These are phyloP conservation scores for Brachionus paranguensis DNA, from an alignment of 1,140 invertebrate species.

Conservation along the genomic window DNA sequence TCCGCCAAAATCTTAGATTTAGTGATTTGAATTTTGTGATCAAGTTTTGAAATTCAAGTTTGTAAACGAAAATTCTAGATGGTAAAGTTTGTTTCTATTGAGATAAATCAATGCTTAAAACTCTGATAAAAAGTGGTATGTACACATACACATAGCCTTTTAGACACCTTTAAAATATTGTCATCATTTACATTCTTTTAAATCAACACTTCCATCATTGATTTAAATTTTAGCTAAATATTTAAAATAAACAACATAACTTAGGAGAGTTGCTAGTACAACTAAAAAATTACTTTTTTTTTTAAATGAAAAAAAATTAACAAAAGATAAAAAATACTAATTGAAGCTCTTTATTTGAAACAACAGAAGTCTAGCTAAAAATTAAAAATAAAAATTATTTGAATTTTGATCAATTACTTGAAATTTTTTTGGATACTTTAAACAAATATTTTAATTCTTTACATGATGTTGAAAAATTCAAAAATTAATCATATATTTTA, in stretches of 20 bases:
- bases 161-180: neutral
- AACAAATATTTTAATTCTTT: too few relatives aligned
- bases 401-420: too few relatives aligned
- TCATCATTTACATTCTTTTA: neutral
- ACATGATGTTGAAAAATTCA: too few relatives aligned
- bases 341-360: neutral
- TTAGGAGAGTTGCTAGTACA: neutral
- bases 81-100: neutral
- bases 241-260: neutral
- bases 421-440: too few relatives aligned
- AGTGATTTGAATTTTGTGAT: neutral
- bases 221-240: neutral
- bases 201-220: neutral
- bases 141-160: neutral
- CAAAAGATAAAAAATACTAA: neutral
- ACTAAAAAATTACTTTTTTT: neutral
- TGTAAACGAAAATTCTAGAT: conserved; percentile 17
- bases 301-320: neutral
- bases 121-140: neutral
- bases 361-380: too few relatives aligned
- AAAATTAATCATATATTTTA: too few relatives aligned
- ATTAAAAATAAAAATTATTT: too few relatives aligned
- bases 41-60: neutral
- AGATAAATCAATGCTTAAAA: neutral
- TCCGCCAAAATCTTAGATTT: neutral